Conservation (phyloP, 2,888 invertebrate genomes). For the Plusia festucae region DNA sequence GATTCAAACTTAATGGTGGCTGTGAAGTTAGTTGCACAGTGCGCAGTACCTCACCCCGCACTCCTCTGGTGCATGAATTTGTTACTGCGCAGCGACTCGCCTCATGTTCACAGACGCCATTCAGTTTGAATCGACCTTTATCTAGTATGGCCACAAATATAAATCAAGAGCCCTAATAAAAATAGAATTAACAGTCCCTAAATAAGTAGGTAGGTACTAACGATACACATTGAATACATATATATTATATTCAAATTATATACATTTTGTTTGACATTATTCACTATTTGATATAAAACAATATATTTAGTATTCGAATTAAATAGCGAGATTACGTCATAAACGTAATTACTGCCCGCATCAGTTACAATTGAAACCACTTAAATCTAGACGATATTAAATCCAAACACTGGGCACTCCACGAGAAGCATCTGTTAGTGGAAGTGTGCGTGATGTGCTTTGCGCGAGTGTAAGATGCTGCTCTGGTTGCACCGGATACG, state of each 20-base stretch:
- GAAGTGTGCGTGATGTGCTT: slow-evolving; percentile 25
- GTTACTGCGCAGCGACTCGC: no score
- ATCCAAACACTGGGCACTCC: slow-evolving; percentile 50
- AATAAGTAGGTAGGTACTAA: background rate
- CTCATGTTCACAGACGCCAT: no score
- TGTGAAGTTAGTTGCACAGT: no score
- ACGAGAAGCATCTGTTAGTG: slow-evolving; percentile 48
- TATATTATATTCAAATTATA: slow-evolving; percentile 20
- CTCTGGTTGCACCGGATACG: slow-evolving; percentile 73
- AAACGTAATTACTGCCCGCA: slow-evolving; percentile 53
- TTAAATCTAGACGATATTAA: slow-evolving; percentile 54
- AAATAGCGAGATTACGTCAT: slow-evolving; percentile 41
- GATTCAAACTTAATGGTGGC: no score
- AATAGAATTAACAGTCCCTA: background rate
- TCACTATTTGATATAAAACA: slow-evolving; percentile 33
- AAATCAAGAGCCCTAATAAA: slow-evolving; percentile 8
- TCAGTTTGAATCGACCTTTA: no score
- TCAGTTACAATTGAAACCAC: slow-evolving; percentile 58
- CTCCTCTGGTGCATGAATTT: no score
- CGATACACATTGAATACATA: background rate
- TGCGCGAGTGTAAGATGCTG: slow-evolving; percentile 44
- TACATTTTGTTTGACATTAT: slow-evolving; percentile 9
- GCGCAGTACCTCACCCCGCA: no score
- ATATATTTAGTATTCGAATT: slow-evolving; percentile 28
- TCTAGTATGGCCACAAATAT: no score